Evolutionary conservation across 2,113 vertebrate species (phyloP).

Genomic region (Urocolius indicus): DNA sequence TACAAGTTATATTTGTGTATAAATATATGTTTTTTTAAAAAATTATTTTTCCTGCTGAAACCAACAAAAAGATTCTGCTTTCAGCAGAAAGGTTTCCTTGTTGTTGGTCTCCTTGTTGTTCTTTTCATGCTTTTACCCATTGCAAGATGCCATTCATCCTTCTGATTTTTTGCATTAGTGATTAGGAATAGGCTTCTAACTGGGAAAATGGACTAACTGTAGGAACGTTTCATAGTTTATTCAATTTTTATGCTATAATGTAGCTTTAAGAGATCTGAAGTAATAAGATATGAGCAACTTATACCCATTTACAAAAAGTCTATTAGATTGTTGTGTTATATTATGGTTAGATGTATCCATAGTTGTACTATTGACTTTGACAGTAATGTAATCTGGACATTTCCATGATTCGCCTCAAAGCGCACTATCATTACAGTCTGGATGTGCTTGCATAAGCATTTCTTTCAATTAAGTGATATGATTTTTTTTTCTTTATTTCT

Average conservation of each 20-base stretch:
- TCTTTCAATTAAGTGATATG: not conserved
- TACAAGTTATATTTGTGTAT: not conserved
- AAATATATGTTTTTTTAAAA: not conserved
- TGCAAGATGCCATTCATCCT: not conserved
- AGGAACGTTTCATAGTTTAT: constrained; percentile 8
- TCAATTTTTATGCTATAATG: constrained; percentile 41
- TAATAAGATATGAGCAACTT: constrained; percentile 42
- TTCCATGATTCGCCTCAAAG: constrained; percentile 40
- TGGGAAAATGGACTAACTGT: not conserved
- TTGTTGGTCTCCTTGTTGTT: not conserved
- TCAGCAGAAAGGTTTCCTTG: not conserved
- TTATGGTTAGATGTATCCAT: constrained; percentile 43
- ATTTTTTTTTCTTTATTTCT: not conserved
- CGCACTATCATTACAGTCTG: constrained; percentile 27
- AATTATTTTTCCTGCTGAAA: not conserved
- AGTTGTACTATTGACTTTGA: constrained; percentile 58
- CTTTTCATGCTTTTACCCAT: not conserved
- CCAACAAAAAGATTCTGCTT: not conserved
- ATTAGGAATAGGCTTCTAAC: not conserved
- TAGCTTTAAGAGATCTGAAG: constrained; percentile 20
- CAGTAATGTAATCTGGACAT: constrained; percentile 60
- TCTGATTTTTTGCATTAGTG: not conserved
- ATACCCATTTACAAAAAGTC: constrained; percentile 19
- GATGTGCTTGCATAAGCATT: constrained; percentile 39
- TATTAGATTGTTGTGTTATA: constrained; percentile 55